These are phyloP conservation scores for Burhinus bistriatus DNA, from an alignment of 2,113 vertebrate genomes.

Conservation along the genomic window DNA sequence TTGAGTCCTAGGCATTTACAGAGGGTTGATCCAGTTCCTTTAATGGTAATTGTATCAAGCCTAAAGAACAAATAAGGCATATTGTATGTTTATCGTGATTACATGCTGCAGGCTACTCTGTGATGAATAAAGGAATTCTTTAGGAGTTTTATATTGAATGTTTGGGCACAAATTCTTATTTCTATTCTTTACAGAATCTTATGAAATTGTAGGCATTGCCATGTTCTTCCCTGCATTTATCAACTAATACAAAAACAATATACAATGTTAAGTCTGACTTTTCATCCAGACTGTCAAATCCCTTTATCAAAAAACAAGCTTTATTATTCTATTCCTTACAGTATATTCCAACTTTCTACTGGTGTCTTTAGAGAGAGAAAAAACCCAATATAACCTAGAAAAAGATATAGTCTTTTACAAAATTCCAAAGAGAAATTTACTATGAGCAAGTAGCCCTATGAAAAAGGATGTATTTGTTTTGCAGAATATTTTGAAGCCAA, in stretches of 20 bases:
- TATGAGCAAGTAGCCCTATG: slow-evolving; percentile 58
- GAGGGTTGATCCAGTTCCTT: slow-evolving; percentile 31
- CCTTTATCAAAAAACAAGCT: slow-evolving; percentile 56
- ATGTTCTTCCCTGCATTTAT: slow-evolving; percentile 66
- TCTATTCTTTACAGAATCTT: slow-evolving; percentile 59
- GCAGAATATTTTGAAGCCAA: slow-evolving; percentile 69
- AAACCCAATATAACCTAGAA: slow-evolving; percentile 2
- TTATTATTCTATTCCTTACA: slow-evolving; percentile 66
- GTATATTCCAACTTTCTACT: slow-evolving; percentile 70
- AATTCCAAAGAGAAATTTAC: slow-evolving; percentile 74
- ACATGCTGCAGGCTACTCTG: slow-evolving; percentile 67
- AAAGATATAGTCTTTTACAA: slow-evolving; percentile 57
- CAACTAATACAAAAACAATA: slow-evolving; percentile 38
- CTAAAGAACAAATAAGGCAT: slow-evolving; percentile 52
- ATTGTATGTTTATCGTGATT: slow-evolving; percentile 53
- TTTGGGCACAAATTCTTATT: slow-evolving; percentile 71
- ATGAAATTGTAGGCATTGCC: slow-evolving; percentile 48
- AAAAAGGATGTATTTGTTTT: slow-evolving; percentile 65
- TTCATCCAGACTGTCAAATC: slow-evolving; percentile 60
- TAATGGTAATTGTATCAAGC: background rate
- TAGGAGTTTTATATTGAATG: slow-evolving; percentile 71
- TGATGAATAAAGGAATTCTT: slow-evolving; percentile 62
- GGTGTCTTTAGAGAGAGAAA: slow-evolving; percentile 58
- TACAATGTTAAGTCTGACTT: slow-evolving; percentile 54
- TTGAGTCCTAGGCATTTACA: background rate